phyloP scores from a whole-genome alignment of 2,888 invertebrate species.

The Sarcophaga carnaria region DNA sequence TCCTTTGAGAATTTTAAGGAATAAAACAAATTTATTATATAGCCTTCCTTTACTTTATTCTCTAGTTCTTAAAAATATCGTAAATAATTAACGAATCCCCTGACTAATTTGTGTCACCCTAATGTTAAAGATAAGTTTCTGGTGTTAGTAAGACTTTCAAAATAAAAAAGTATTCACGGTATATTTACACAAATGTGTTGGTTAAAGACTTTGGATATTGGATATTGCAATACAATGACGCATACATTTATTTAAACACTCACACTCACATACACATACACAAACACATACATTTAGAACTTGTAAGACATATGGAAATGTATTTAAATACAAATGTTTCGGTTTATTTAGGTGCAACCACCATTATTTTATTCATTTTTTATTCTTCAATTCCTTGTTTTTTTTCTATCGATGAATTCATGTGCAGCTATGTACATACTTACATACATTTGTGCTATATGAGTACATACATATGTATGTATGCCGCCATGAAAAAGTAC shows the following conservation, averaged over 20 bases:
- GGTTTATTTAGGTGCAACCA: slow-evolving; percentile 36
- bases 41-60: too few relatives aligned
- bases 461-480: not conserved
- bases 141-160: not conserved
- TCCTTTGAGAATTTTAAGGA: too few relatives aligned
- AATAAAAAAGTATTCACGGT: too few relatives aligned
- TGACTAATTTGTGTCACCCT: not conserved
- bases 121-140: not conserved
- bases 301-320: slow-evolving; percentile 20
- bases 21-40: too few relatives aligned
- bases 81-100: too few relatives aligned
- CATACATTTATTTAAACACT: not conserved
- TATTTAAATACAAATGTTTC: slow-evolving; percentile 42
- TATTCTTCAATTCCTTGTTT: too few relatives aligned
- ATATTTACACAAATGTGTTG: too few relatives aligned
- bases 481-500: not conserved
- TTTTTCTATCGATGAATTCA: not conserved
- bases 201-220: too few relatives aligned
- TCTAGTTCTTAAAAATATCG: too few relatives aligned
- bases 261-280: not conserved
- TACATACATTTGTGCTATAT: not conserved
- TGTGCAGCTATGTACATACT: not conserved
- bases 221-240: too few relatives aligned
- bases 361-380: not conserved
- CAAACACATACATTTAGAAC: not conserved